Evolutionary conservation across 2,113 vertebrate genomes (phyloP), one percentile per base, ranked within the genome.

Genomic region (Pomatorhinus ruficollis): DNA sequence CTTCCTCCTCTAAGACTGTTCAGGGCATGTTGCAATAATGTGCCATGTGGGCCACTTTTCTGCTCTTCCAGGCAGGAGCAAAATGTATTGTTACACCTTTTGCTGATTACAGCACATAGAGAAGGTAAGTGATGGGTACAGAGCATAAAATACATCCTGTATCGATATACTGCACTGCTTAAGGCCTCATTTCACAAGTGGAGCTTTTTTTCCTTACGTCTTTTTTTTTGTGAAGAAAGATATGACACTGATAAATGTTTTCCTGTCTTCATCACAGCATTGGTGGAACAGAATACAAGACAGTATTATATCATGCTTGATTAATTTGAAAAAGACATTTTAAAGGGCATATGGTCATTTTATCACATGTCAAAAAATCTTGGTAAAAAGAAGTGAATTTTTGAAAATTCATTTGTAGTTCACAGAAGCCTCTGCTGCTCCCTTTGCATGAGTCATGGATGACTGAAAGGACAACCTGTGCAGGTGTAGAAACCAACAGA

Each of bases 51-150:
- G 47, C 11, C 70, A 54, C 50, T 97, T 94, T 83, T 94, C 66
- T 93, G 74, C 63, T 61, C 35, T 95, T 94, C 66, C 68, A 80
- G 88, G 85, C n/a, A 94, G 74, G 57, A 94, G 50, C 15, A 80
- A 76, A 91, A 76, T 74, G 21, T 79, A 27, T 56, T 37, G 45
- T 72, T 85, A 12, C 50, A 77, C 24, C 15, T 83, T 74, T 83
- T 77, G 78, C 54, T 88, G 84, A 95, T 91, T 91, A 60, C 45
- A 83, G 66, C 28, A 76, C 17, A 66, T 40, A 42, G 35, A 80
- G 11, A 72, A 82, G 25, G 39, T 19, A 2, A 68, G 15, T 60
- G 70, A 60, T 42, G 40, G 66, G 17, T 16, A 54, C 15, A 42
- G 66, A 91, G 23, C 27, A 60, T 74, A 83, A 93, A 91, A 88